Conservation (phyloP, 2,113 vertebrate genomes). For the Stigmatopora argus region DNA sequence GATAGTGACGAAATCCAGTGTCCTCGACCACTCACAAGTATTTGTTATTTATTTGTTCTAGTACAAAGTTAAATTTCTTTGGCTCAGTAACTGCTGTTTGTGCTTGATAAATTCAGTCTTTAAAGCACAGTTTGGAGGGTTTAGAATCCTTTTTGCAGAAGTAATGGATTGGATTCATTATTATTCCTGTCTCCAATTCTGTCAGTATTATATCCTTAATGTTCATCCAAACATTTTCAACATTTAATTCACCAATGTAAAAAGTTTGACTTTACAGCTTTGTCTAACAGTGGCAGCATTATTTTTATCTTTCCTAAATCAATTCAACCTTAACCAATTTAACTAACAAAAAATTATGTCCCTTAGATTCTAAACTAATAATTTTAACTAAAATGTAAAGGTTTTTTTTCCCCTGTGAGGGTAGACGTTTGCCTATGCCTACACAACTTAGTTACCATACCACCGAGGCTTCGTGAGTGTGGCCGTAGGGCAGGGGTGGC, state of each 20-base stretch:
- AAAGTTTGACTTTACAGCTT: slow-evolving; percentile 31
- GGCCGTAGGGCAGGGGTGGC: neutral
- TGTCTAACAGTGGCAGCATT: slow-evolving; percentile 31
- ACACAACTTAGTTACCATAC: too few relatives aligned
- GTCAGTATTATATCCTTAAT: neutral
- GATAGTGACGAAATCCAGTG: too few relatives aligned
- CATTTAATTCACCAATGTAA: too few relatives aligned
- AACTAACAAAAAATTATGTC: slow-evolving; percentile 32
- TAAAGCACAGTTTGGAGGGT: too few relatives aligned
- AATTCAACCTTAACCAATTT: slow-evolving; percentile 29
- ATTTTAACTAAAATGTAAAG: slow-evolving; percentile 8
- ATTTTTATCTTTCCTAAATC: slow-evolving; percentile 28
- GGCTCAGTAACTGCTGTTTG: too few relatives aligned
- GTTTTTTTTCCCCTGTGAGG: neutral
- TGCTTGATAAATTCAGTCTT: too few relatives aligned
- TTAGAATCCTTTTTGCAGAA: too few relatives aligned
- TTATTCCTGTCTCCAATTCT: neutral
- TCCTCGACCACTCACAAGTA: too few relatives aligned
- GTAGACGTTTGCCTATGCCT: neutral
- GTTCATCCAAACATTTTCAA: neutral
- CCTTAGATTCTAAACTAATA: slow-evolving; percentile 43
- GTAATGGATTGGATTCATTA: neutral
- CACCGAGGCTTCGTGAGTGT: too few relatives aligned
- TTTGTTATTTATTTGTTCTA: too few relatives aligned
- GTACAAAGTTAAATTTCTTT: too few relatives aligned